Evolutionary conservation across 2,888 invertebrate genomes (phyloP).

Genomic region (Phorcus lineatus): DNA sequence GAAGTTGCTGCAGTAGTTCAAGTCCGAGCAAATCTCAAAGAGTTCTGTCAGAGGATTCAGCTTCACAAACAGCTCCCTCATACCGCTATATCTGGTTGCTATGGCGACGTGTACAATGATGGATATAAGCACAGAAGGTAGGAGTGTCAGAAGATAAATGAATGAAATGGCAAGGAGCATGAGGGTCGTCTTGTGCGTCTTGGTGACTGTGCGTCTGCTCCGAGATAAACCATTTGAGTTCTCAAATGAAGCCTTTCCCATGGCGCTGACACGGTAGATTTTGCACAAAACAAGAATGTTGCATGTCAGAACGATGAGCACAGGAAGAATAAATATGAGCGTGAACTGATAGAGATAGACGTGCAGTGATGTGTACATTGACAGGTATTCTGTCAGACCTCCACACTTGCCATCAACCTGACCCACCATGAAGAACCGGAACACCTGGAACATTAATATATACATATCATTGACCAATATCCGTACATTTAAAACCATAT

Average conservation of each 20-base stretch:
- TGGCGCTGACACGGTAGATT: constrained; percentile 48
- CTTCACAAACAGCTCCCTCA: constrained; percentile 34
- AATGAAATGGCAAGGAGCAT: constrained; percentile 67
- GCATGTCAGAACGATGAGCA: constrained; percentile 63
- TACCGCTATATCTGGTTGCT: constrained; percentile 32
- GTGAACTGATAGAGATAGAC: constrained; percentile 67
- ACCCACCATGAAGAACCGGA: constrained; percentile 55
- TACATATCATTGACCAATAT: too few relatives aligned
- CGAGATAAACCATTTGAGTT: not conserved
- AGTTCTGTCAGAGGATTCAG: constrained; percentile 49
- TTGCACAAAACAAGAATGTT: constrained; percentile 65
- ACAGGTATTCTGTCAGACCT: constrained; percentile 42
- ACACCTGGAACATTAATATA: constrained; percentile 44
- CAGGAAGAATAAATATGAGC: constrained; percentile 63
- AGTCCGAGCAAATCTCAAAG: constrained; percentile 53
- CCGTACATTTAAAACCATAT: too few relatives aligned
- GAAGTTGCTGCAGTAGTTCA: constrained; percentile 67
- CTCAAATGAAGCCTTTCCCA: not conserved
- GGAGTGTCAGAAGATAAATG: constrained; percentile 59
- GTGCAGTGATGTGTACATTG: constrained; percentile 59
- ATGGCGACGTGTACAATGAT: constrained; percentile 53
- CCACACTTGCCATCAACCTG: constrained; percentile 45
- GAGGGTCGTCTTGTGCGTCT: constrained; percentile 58
- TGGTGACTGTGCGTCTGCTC: constrained; percentile 26
- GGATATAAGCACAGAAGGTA: constrained; percentile 61